Base-by-base conservation (phyloP, 2,888 invertebrate species). In the Amaurobius ferox region DNA sequence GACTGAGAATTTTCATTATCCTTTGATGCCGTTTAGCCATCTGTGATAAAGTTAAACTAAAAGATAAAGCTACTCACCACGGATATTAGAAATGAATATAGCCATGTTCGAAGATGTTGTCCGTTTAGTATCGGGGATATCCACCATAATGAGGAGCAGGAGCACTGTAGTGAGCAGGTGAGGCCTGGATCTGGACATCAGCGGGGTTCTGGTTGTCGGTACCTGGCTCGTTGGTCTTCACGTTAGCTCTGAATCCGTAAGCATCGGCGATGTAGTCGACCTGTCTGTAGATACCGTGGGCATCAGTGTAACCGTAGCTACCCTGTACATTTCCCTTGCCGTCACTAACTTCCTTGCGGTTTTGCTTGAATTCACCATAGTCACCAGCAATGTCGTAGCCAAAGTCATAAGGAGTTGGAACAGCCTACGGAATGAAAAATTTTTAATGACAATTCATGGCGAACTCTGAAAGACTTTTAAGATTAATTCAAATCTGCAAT, bases 211-310 rank as follows among this genome's bases (percentile, higher is more conserved):
- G 80, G 68, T 81, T 81, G 55, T 81, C 87, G 30, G 87, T 87
- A 78, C 87, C 87, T 16, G 87, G 87, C 66, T 87, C 87, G 81
- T 87, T 87, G 77, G 87, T 87, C 78, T 81, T 87, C 11, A 87
- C 81, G 9, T 87, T 80, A 29, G 87, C 87, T 7, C 87, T 66
- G 87, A 81, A 87, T 55, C 87, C 87, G 64, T 87, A 55, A 16
- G 74, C 81, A 55, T 87, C 87, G 26, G 87, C 87, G 23, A 81
- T 78, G 70, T 87, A 87, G 39, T 87, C 87, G 29, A 87, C 87
- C 16, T 81, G 80, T 30, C 87, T 78, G 87, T 87, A 87, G 78
- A 87, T 78, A 39, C 87, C 87, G 48, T 87, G 67, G 29, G 80
- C 81, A 28, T 81, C 87, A 48, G 80, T 87, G 78, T 81, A 81